Percentiles rank a stretch among this genome's conserved stretches.
These are phyloP conservation scores for Polydrusus tereticollis DNA, from an alignment of 2,888 invertebrate genomes.

Conservation along the genomic window DNA sequence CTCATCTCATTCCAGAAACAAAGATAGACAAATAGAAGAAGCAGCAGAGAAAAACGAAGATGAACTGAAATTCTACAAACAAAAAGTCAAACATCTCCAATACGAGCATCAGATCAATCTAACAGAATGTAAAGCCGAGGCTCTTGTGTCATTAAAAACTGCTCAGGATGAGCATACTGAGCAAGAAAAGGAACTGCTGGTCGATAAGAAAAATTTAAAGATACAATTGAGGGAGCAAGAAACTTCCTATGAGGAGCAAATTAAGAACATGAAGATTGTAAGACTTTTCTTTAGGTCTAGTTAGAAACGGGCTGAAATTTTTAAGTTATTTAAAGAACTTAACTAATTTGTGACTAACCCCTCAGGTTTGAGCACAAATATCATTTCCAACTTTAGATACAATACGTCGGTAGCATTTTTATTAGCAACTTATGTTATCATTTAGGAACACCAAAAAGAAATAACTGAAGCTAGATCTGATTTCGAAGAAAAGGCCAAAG, in stretches of 20 bases:
- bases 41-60: conserved; percentile 88
- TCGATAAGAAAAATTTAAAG: conserved; percentile 79
- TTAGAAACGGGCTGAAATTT: background rate
- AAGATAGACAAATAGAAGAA: conserved; percentile 91
- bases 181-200: conserved; percentile 82
- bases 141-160: conserved; percentile 83
- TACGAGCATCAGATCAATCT: conserved; percentile 91
- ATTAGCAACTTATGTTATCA: conserved; percentile 57
- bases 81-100: conserved; percentile 92
- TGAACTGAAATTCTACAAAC: conserved; percentile 89
- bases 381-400: too few species aligned
- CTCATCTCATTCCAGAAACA: conserved; percentile 72
- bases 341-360: too few species aligned
- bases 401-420: too few species aligned
- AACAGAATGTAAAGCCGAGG: conserved; percentile 87
- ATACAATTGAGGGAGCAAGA: conserved; percentile 78
- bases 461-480: conserved; percentile 72
- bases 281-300: too few species aligned
- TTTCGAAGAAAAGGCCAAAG: conserved; percentile 77
- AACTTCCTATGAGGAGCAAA: conserved; percentile 78
- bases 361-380: too few species aligned
- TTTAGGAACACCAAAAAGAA: conserved; percentile 66
- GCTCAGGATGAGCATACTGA: conserved; percentile 86
- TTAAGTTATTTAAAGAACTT: too few species aligned
- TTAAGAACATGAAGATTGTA: conserved; percentile 79